Evolutionary conservation across 2,113 vertebrate genomes (phyloP).

Genomic region (Eublepharis macularius): DNA sequence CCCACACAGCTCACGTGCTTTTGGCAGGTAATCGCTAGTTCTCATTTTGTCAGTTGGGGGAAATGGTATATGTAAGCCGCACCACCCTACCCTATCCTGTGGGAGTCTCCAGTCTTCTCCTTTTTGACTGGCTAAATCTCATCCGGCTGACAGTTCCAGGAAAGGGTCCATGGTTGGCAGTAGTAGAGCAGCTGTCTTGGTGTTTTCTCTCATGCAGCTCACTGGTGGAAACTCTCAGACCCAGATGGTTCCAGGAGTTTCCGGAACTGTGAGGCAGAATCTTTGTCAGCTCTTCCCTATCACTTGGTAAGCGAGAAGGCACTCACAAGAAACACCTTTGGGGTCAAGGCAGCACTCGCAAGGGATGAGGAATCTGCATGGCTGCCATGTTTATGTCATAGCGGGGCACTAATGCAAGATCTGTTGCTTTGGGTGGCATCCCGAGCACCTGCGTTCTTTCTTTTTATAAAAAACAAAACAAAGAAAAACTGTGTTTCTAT

Average conservation of each 20-base stretch:
- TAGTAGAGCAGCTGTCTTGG: not conserved
- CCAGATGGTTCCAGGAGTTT: constrained; percentile 74
- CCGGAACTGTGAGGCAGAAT: constrained; percentile 73
- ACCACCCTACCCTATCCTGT: not conserved
- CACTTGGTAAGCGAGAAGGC: constrained; percentile 75
- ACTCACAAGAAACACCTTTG: rapidly evolving
- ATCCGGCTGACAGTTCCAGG: no score
- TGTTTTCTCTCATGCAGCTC: constrained; percentile 47
- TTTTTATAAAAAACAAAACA: not conserved
- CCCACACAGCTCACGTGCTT: constrained; percentile 72
- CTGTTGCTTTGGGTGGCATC: not conserved
- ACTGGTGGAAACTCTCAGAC: constrained; percentile 80
- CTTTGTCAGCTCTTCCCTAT: constrained; percentile 77
- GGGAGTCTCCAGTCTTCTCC: no score
- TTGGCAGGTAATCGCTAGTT: constrained; percentile 74
- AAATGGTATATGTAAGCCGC: not conserved
- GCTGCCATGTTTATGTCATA: not conserved
- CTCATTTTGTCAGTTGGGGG: no score
- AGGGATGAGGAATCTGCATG: no score
- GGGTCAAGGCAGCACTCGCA: no score
- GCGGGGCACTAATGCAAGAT: not conserved
- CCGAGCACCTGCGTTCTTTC: not conserved
- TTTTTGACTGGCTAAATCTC: not conserved
- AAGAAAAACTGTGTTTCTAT: not conserved
- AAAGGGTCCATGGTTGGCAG: not conserved